phyloP scores from a whole-genome alignment of 2,888 invertebrate species.

The Xiphydria camelus region DNA sequence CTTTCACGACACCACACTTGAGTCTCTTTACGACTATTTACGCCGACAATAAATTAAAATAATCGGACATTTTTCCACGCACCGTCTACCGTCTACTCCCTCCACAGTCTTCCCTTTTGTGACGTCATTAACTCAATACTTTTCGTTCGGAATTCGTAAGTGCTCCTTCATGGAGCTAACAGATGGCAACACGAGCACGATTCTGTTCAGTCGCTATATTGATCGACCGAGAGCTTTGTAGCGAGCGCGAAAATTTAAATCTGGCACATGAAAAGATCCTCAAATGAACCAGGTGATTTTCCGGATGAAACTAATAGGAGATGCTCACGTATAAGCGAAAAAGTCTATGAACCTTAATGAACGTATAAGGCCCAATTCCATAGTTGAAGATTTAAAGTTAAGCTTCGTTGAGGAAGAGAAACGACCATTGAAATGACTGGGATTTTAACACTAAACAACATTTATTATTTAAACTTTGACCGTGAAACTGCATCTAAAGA shows the following conservation, averaged over 20 bases:
- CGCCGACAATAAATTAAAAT: conserved; percentile 44
- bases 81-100: conserved; percentile 42
- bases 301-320: too few species aligned
- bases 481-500: too few species aligned
- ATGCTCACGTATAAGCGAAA: too few species aligned
- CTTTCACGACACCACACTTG: conserved; percentile 19
- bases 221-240: conserved; percentile 8
- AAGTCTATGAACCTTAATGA: too few species aligned
- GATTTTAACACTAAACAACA: too few species aligned
- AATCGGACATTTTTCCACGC: conserved; percentile 52
- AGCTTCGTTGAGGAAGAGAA: too few species aligned
- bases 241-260: conserved; percentile 20
- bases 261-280: too few species aligned
- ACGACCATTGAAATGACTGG: too few species aligned
- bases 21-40: conserved; percentile 32
- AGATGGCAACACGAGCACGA: conserved; percentile 19
- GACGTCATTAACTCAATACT: conserved; percentile 58
- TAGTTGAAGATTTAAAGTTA: too few species aligned
- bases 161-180: neutral
- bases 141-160: conserved; percentile 38
- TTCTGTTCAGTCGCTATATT: neutral
- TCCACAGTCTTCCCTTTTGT: conserved; percentile 53
- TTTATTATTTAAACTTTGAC: too few species aligned
- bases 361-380: too few species aligned
- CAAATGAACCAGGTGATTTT: too few species aligned